Evolutionary conservation across 2,888 invertebrate species (phyloP).

Genomic region (Unio pictorum): DNA sequence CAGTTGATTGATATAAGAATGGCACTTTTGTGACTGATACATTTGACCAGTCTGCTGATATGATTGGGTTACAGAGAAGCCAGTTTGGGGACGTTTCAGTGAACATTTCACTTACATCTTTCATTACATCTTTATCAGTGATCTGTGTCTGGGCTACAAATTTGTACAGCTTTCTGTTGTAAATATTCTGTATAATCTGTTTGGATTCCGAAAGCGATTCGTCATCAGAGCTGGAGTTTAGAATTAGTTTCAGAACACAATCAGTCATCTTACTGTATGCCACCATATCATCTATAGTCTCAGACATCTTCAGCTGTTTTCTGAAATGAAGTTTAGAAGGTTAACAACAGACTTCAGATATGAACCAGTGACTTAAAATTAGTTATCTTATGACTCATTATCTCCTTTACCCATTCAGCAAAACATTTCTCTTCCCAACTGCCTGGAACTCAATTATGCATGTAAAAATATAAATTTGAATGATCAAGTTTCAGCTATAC

Average conservation of each 20-base stretch:
- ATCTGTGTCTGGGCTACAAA: conserved; percentile 44
- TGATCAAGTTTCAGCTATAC: too few species aligned
- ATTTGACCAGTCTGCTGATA: too few species aligned
- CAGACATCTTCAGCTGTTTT: conserved; percentile 35
- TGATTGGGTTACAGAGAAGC: too few species aligned
- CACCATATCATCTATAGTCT: conserved; percentile 54
- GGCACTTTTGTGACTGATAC: too few species aligned
- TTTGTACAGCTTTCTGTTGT: conserved; percentile 48
- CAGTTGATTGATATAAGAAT: too few species aligned
- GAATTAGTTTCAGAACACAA: conserved; percentile 45
- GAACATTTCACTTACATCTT: conserved; percentile 11
- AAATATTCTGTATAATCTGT: conserved; percentile 42
- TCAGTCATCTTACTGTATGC: conserved; percentile 59
- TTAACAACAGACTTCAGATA: neutral
- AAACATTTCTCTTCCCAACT: too few species aligned
- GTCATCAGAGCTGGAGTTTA: conserved; percentile 25
- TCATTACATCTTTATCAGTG: conserved; percentile 11
- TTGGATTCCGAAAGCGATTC: conserved; percentile 38
- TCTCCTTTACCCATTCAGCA: neutral
- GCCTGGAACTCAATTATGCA: too few species aligned
- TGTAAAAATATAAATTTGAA: too few species aligned
- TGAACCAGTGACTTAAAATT: neutral
- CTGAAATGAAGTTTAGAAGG: conserved; percentile 17
- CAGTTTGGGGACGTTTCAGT: too few species aligned
- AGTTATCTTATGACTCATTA: neutral